Evolutionary conservation across 2,888 invertebrate species (phyloP), one percentile per base, ranked within the genome.

Genomic region (Atethmia centrago): DNA sequence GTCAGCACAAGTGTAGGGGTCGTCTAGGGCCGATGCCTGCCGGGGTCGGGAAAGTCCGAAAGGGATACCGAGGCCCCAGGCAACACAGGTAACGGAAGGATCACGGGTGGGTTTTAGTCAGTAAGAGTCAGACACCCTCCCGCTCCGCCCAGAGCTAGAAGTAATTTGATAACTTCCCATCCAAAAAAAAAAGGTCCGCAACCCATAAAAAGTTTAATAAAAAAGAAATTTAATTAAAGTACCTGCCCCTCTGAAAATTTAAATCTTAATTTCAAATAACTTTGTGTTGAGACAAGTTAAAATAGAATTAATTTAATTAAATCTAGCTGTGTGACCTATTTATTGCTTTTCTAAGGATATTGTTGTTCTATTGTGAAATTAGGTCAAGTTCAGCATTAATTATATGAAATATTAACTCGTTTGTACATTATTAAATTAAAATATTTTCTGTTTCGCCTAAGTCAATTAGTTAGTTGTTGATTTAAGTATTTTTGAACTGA

Each of bases 381-480:
- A 58, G n/a, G 77, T 53, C 0, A 14, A 79, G 2, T 25, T 61
- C 21, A 25, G 9, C 53, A 16, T 40, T 40, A 28, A 40, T 53
- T 59, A 45, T 12, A 58, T 69, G 7, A 79, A 70, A 25, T 58
- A 79, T 14, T 3, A 28, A 78, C 67, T 45, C 5, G 7, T 78
- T 55, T 25, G 10, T n/a, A 21, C 45, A 14, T 64, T 76, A 47
- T 28, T 1, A 21, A 25, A 25, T 49, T 21, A 28, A 47, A 47
- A n/a, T 25, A 36, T 53, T 77, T 7, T 7, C 9, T 51, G 8
- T 31, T 56, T 31, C 2, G 14, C 21, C 31, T 19, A 53, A 19
- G 36, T 75, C 3, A 49, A 25, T 45, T 36, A n/a, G 16, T 47
- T 66, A 4, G 1, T 28, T 16, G 21, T 51, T 68, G 8, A 12